phyloP scores from a whole-genome alignment of 1,140 invertebrate genomes.

The Lutraria rhynchaena region DNA sequence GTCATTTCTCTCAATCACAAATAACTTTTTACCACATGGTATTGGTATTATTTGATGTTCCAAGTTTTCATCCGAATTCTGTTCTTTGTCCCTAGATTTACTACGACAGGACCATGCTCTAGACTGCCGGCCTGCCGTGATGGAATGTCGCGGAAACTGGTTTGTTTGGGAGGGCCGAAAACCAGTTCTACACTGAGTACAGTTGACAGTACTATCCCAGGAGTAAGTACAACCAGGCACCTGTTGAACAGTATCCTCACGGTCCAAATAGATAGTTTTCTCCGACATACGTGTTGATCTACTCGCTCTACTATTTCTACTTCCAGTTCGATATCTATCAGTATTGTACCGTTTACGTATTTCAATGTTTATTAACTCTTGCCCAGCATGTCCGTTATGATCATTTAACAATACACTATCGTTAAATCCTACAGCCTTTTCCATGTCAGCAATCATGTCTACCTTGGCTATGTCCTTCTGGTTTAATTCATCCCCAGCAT shows the following conservation, averaged over 20 bases:
- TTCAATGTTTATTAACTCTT: conserved; percentile 7
- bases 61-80: conserved; percentile 2
- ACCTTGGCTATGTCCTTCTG: background rate
- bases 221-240: conserved; percentile 19
- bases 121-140: background rate
- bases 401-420: background rate
- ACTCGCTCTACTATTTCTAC: too few species aligned
- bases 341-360: background rate
- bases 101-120: background rate
- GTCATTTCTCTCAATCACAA: background rate
- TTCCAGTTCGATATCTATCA: background rate
- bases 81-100: background rate
- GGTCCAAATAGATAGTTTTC: too few species aligned
- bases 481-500: too few species aligned
- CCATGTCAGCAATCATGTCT: conserved; percentile 18
- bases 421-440: conserved; percentile 9
- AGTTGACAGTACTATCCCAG: conserved; percentile 25
- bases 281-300: too few species aligned
- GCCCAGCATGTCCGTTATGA: background rate
- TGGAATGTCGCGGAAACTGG: conserved; percentile 12
- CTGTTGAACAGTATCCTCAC: too few species aligned
- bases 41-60: too few species aligned
- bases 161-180: conserved; percentile 1
- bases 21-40: conserved; percentile 4
- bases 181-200: background rate